These are phyloP conservation scores for Anthoptus insignis DNA, from an alignment of 2,888 invertebrate species.

Conservation along the genomic window DNA sequence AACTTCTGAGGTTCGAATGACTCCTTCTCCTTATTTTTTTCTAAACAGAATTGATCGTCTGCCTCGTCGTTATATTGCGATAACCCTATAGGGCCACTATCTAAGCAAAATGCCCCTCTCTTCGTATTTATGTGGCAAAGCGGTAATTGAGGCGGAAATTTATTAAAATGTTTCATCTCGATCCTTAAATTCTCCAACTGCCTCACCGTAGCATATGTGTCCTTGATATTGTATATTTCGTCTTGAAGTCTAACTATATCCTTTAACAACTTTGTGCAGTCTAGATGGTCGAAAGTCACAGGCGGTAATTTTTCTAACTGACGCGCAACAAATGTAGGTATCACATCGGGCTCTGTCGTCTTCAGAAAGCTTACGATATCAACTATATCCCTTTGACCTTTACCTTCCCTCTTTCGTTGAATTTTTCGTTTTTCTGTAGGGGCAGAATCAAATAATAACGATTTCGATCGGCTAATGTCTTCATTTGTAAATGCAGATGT, in stretches of 20 bases:
- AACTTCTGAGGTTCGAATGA: no score
- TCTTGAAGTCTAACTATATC: slow-evolving; percentile 27
- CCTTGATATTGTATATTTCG: slow-evolving; percentile 14
- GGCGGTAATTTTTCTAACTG: slow-evolving; percentile 11
- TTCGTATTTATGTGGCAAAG: no score
- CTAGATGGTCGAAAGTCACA: slow-evolving; percentile 21
- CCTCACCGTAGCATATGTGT: slow-evolving; percentile 18
- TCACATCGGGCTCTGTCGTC: slow-evolving; percentile 13
- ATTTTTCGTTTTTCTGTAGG: slow-evolving; percentile 4
- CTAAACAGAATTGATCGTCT: no score
- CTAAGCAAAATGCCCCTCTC: no score
- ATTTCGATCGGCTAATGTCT: not conserved
- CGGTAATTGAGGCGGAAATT: no score
- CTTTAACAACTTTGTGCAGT: slow-evolving; percentile 18
- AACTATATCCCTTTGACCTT: slow-evolving; percentile 6
- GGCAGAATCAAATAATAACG: slow-evolving; percentile 1
- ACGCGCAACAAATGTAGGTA: not conserved
- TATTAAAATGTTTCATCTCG: no score
- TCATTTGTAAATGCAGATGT: not conserved
- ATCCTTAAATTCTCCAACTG: slow-evolving; percentile 6
- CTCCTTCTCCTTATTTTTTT: no score
- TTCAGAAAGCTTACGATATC: not conserved
- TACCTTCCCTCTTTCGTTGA: slow-evolving; percentile 19
- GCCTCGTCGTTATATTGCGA: no score
- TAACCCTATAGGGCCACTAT: no score